These are phyloP conservation scores for Anthonomus grandis DNA, from an alignment of 1,140 invertebrate species.

Conservation along the genomic window DNA sequence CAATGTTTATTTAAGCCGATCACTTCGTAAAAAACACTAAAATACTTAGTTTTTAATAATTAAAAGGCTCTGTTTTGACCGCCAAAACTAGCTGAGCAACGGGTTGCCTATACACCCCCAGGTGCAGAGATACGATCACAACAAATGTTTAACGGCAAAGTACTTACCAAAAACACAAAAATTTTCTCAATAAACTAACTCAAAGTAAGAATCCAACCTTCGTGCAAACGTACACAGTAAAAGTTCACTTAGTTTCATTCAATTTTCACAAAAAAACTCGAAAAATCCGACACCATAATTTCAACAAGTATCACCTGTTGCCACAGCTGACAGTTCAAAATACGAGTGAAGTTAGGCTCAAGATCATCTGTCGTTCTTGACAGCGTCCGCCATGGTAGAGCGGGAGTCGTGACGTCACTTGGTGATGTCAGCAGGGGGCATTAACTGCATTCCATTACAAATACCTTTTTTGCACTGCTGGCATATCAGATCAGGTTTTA, in stretches of 20 bases:
- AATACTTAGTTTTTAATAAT: slow-evolving; percentile 5
- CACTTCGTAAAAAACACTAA: background rate
- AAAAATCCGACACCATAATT: slow-evolving; percentile 14
- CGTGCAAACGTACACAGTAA: background rate
- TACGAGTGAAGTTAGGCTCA: slow-evolving; percentile 21
- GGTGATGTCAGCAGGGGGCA: slow-evolving; percentile 23
- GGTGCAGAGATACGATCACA: slow-evolving; percentile 8
- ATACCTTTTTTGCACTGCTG: slow-evolving; percentile 18
- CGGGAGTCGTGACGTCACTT: slow-evolving; percentile 23
- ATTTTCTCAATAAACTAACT: slow-evolving; percentile 1
- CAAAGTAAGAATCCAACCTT: slow-evolving; percentile 10
- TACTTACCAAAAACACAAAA: background rate
- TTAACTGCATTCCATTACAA: slow-evolving; percentile 27
- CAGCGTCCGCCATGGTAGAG: background rate
- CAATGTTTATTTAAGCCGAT: background rate
- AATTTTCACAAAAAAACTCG: slow-evolving; percentile 17
- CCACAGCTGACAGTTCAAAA: slow-evolving; percentile 28
- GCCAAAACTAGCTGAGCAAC: slow-evolving; percentile 8
- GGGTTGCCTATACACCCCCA: slow-evolving; percentile 15
- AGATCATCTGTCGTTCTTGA: slow-evolving; percentile 20
- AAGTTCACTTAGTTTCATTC: slow-evolving; percentile 12
- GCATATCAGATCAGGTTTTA: slow-evolving; percentile 13
- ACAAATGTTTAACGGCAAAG: slow-evolving; percentile 12
- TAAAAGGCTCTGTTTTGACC: slow-evolving; percentile 15
- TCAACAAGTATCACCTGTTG: slow-evolving; percentile 21